Evolutionary conservation across 2,113 vertebrate species (phyloP).

Genomic region (Falco punctatus): DNA sequence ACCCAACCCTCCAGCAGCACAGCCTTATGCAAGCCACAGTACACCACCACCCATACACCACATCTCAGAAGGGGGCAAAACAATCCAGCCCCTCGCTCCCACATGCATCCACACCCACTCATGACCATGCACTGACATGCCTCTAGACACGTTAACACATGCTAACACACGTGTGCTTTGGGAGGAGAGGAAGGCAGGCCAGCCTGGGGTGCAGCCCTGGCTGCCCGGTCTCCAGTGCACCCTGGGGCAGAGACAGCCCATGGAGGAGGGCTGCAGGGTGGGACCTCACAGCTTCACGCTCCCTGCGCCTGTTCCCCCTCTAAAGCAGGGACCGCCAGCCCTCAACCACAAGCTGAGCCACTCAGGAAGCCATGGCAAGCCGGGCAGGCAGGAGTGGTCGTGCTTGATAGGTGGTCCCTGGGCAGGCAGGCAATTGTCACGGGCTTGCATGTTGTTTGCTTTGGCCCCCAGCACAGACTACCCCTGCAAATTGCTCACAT

Average conservation of each 20-base stretch:
- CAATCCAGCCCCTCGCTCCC: background rate
- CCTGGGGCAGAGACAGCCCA: background rate
- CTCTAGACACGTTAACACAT: background rate
- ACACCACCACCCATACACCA: background rate
- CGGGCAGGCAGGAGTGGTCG: background rate
- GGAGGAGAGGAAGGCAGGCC: background rate
- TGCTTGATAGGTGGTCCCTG: conserved; percentile 49
- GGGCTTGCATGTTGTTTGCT: background rate
- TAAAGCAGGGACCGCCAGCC: background rate
- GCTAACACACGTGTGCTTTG: background rate
- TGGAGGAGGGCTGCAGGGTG: background rate
- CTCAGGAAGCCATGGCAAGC: background rate
- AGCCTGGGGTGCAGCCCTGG: background rate
- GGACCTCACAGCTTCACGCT: background rate
- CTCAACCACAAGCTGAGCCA: background rate
- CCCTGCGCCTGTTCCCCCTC: background rate
- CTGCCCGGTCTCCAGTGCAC: accelerated
- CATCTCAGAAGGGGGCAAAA: background rate
- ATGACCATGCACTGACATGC: background rate
- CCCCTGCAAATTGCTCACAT: background rate
- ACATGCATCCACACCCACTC: background rate
- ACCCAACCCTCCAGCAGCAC: background rate
- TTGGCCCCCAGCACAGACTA: background rate
- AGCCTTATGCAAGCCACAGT: background rate
- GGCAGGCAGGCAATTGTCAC: background rate